These are phyloP conservation scores for Thunnus maccoyii DNA, from an alignment of 2,113 vertebrate genomes.

Conservation along the genomic window DNA sequence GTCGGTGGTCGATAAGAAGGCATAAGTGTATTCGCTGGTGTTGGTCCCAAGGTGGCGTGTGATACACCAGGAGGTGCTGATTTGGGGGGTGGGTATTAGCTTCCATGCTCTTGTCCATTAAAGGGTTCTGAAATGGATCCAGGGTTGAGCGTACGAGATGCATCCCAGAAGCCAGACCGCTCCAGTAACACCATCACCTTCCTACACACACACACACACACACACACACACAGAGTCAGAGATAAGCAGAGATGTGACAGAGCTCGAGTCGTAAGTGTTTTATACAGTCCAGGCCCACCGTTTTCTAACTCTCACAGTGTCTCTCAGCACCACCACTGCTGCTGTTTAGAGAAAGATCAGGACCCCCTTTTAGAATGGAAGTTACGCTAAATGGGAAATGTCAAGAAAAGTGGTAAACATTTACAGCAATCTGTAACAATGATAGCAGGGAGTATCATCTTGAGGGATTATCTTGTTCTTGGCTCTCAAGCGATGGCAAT, in stretches of 20 bases:
- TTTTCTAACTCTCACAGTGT: slow-evolving; percentile 46
- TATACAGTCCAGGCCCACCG: slow-evolving; percentile 60
- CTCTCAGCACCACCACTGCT: slow-evolving; percentile 38
- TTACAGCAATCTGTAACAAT: slow-evolving; percentile 54
- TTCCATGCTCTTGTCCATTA: slow-evolving; percentile 47
- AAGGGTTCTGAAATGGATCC: slow-evolving; percentile 59
- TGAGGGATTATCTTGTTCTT: slow-evolving; percentile 55
- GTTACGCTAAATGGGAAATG: slow-evolving; percentile 53
- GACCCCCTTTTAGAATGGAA: slow-evolving; percentile 48
- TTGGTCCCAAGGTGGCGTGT: slow-evolving; percentile 25
- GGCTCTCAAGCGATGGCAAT: slow-evolving; percentile 51
- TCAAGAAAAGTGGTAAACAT: slow-evolving; percentile 67
- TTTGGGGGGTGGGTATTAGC: slow-evolving; percentile 27
- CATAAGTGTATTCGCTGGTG: not conserved
- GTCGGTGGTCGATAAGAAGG: slow-evolving; percentile 58
- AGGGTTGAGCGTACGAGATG: slow-evolving; percentile 51
- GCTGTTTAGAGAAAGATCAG: slow-evolving; percentile 63
- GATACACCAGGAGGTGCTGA: slow-evolving; percentile 51
- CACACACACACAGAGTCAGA: slow-evolving; percentile 43
- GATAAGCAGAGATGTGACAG: slow-evolving; percentile 69
- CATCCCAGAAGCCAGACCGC: slow-evolving; percentile 62
- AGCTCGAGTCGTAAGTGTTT: slow-evolving; percentile 50
- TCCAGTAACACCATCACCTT: slow-evolving; percentile 26
- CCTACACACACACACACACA: slow-evolving; percentile 15
- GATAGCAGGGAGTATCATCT: slow-evolving; percentile 56